A percentile compares a stretch with the other conserved stretches of the same genome.
phyloP scores from a whole-genome alignment of 1,140 invertebrate species.

The Dufourea novaeangliae region DNA sequence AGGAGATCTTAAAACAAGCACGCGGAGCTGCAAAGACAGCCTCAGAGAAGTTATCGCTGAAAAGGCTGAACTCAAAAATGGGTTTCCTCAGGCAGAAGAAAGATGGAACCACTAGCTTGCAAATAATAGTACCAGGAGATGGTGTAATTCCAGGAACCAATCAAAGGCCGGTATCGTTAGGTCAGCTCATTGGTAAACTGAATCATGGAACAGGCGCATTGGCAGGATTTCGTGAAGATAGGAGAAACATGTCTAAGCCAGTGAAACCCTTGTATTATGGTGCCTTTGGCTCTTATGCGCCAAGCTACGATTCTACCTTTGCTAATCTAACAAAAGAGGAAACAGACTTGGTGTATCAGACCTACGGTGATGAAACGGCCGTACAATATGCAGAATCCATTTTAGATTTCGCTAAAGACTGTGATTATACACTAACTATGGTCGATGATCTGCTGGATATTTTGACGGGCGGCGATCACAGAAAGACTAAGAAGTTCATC shows the following conservation, averaged over 20 bases:
- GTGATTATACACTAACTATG: conserved; percentile 90
- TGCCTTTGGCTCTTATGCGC: conserved; percentile 96
- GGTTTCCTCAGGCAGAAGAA: conserved; percentile 90
- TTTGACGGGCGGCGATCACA: conserved; percentile 92
- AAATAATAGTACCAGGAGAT: conserved; percentile 91
- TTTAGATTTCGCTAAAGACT: conserved; percentile 91
- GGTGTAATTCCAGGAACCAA: conserved; percentile 86
- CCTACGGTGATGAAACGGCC: conserved; percentile 95
- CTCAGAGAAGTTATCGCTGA: conserved; percentile 84
- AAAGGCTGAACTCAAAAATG: conserved; percentile 86
- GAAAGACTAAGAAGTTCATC: conserved; percentile 87
- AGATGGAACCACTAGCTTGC: conserved; percentile 94
- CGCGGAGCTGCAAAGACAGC: conserved; percentile 86
- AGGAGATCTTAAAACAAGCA: conserved; percentile 90
- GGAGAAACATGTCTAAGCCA: conserved; percentile 92
- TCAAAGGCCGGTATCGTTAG: conserved; percentile 91
- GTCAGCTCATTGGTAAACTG: conserved; percentile 91
- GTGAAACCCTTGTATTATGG: conserved; percentile 97
- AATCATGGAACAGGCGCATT: conserved; percentile 88
- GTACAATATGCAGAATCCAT: conserved; percentile 94
- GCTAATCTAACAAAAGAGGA: conserved; percentile 96
- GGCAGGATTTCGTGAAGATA: conserved; percentile 92
- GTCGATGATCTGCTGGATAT: conserved; percentile 93
- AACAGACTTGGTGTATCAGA: conserved; percentile 93
- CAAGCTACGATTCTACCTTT: conserved; percentile 97